These are phyloP conservation scores for Synergus umbraculus DNA, from an alignment of 2,888 invertebrate genomes.

Conservation along the genomic window DNA sequence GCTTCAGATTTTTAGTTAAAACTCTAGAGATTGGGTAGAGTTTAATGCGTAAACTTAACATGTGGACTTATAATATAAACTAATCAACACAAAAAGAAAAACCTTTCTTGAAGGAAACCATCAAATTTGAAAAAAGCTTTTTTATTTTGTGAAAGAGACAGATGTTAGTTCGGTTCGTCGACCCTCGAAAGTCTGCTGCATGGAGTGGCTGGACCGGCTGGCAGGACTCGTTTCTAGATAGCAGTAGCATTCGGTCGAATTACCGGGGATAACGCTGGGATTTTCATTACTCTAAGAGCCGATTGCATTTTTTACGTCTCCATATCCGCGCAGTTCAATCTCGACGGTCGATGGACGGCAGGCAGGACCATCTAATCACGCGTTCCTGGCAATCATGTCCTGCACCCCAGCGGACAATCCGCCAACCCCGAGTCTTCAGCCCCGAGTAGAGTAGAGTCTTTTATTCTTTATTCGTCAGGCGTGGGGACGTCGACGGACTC, in stretches of 20 bases:
- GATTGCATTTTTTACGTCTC: constrained; percentile 77
- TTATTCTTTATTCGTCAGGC: constrained; percentile 49
- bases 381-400: constrained; percentile 72
- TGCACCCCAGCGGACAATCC: constrained; percentile 57
- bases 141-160: constrained; percentile 42
- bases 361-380: constrained; percentile 75
- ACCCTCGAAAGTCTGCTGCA: constrained; percentile 57
- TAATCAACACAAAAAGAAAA: neutral
- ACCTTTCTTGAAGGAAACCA: neutral
- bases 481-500: constrained; percentile 50
- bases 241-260: constrained; percentile 63
- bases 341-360: constrained; percentile 67
- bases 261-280: constrained; percentile 66
- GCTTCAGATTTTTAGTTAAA: no score
- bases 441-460: constrained; percentile 21
- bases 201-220: constrained; percentile 57
- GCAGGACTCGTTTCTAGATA: constrained; percentile 46
- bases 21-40: no score
- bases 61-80: neutral
- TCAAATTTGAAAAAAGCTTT: constrained; percentile 28
- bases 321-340: constrained; percentile 68
- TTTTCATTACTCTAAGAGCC: constrained; percentile 77
- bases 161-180: constrained; percentile 56
- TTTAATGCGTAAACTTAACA: no score
- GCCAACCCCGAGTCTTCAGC: constrained; percentile 47